Evolutionary conservation across 1,140 invertebrate species (phyloP).

Genomic region (Galendromus occidentalis): DNA sequence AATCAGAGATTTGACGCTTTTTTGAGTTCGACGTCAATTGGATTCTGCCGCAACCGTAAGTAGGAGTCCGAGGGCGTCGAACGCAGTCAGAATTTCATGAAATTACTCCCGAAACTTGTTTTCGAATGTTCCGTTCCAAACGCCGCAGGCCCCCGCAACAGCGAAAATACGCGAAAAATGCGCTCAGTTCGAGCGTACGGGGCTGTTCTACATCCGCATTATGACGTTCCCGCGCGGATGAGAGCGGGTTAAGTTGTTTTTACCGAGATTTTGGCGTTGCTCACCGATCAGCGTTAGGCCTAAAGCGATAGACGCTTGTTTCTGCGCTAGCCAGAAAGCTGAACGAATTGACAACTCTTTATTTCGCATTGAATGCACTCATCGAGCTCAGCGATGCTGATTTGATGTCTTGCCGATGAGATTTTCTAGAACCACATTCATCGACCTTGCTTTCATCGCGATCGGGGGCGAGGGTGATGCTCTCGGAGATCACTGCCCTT

Average conservation of each 20-base stretch:
- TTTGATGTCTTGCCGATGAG: too few species aligned
- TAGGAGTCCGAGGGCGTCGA: not conserved
- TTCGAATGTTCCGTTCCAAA: conserved; percentile 12
- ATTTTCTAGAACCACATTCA: too few species aligned
- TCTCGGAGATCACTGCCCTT: too few species aligned
- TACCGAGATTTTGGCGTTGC: not conserved
- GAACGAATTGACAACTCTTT: too few species aligned
- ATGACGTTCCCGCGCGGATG: not conserved
- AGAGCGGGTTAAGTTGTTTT: not conserved
- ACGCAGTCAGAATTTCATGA: not conserved
- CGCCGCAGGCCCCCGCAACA: conserved; percentile 9
- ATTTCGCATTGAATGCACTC: too few species aligned
- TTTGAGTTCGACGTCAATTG: not conserved
- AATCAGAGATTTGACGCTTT: not conserved
- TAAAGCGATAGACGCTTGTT: not conserved
- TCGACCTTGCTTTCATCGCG: too few species aligned
- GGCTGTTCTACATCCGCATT: not conserved
- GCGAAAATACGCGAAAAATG: conserved; percentile 9
- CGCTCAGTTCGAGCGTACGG: not conserved
- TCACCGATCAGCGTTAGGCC: conserved; percentile 7
- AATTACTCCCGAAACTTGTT: not conserved
- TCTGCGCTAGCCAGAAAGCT: too few species aligned
- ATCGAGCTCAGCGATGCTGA: too few species aligned
- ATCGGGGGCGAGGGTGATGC: too few species aligned
- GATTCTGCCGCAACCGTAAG: not conserved